Evolutionary conservation across 1,140 invertebrate species (phyloP), one percentile per base, ranked within the genome.

Genomic region (Spodoptera litura): DNA sequence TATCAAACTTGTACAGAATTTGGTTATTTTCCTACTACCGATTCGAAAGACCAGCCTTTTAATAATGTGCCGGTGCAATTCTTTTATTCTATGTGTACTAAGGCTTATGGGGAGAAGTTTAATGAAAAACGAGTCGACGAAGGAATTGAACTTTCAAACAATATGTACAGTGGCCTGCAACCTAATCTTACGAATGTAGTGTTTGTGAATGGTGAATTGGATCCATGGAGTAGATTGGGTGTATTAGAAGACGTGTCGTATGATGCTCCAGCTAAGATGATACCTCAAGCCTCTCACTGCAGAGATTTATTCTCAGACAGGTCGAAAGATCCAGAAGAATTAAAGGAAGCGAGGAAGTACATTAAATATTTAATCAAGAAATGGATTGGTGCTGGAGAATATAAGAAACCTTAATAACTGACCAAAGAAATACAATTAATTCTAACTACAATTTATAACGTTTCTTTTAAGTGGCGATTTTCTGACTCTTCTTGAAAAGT

Each of bases 1-100:
- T 98, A 97, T 87, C 97, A 98, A 92, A 98, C 97, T 0, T 98
- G 98, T 93, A 96, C 96, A 12, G 97, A 98, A 92, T 98, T 96
- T 86, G 97, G 97, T 59, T 98, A 97, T 92, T 98, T 96, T 90
- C 97, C 97, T 91, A 96, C 96, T 0, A 96, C 97, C 0, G 95
- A 95, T 74, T 96, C 96, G 1, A 74, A 87, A 0, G 88, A 84
- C 91, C 97, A 97, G 70, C 96, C 97, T 0, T 98, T 98, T 90
- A 91, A 93, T 38, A 94, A 95, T 51, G 95, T 97, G 70, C 95
- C 96, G 0, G 78, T 96, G 0, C 85, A 89, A 12, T 85, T 84
- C 11, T 90, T 83, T 77, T 85, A 87, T 13, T 86, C 80, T 27
- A 77, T 89, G 25, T 94, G 92, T 80, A 81, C 58, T 49, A 78